Evolutionary conservation across 2,797 vertebrate species (phyloP).

Genomic region (Lepidocolaptes lacrymiger): DNA sequence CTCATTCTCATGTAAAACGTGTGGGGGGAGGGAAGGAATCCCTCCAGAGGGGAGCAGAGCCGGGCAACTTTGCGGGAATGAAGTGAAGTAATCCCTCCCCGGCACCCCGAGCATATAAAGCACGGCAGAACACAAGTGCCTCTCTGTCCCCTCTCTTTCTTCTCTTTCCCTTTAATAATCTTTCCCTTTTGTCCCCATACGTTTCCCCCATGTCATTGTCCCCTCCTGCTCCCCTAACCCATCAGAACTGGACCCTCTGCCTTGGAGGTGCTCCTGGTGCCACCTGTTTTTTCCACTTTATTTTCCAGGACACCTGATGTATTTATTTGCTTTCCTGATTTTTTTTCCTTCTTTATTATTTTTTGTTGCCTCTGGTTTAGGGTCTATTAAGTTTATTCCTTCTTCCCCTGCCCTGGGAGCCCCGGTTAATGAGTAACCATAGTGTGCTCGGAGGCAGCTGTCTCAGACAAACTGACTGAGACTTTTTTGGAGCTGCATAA

Average conservation of each 20-base stretch:
- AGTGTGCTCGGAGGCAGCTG: slow-evolving; percentile 78
- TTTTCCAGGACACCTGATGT: slow-evolving; percentile 69
- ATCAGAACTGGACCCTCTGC: not conserved
- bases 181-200: slow-evolving; percentile 41
- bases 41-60: not conserved
- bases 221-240: not conserved
- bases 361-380: not conserved
- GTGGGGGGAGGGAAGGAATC: not conserved
- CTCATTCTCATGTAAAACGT: not conserved
- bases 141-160: slow-evolving; percentile 42
- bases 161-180: slow-evolving; percentile 5
- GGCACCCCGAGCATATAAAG: not conserved
- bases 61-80: not conserved
- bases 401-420: slow-evolving; percentile 66
- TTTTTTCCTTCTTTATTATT: not conserved
- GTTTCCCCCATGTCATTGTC: not conserved
- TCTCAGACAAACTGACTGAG: slow-evolving; percentile 64
- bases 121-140: not conserved
- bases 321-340: slow-evolving; percentile 37
- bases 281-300: slow-evolving; percentile 50
- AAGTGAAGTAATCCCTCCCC: not conserved
- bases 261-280: not conserved
- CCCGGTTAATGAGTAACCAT: slow-evolving; percentile 83
- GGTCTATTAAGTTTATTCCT: slow-evolving; percentile 60
- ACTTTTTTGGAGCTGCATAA: slow-evolving; percentile 83